A percentile compares a stretch with the other conserved stretches of the same genome.
These are phyloP conservation scores for Nemoura dubitans DNA, from an alignment of 2,888 invertebrate genomes.

Conservation along the genomic window DNA sequence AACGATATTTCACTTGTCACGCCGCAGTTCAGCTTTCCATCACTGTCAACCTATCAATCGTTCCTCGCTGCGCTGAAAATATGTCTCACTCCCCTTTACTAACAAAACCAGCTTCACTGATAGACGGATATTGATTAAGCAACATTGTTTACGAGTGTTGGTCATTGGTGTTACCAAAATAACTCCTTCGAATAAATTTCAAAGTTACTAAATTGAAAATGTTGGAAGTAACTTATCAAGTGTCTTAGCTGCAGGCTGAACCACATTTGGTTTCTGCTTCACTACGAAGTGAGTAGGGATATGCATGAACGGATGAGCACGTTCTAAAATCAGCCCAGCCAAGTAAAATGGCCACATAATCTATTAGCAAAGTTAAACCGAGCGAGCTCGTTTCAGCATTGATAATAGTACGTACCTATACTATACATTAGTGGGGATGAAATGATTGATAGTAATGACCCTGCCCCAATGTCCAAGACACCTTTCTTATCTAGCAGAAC, in stretches of 20 bases:
- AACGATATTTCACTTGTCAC: conserved; percentile 50
- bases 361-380: conserved; percentile 33
- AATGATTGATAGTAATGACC: conserved; percentile 40
- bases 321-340: conserved; percentile 5
- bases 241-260: neutral
- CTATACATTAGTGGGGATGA: conserved; percentile 25
- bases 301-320: neutral
- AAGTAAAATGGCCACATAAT: conserved; percentile 38
- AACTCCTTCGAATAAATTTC: neutral
- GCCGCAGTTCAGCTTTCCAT: conserved; percentile 46
- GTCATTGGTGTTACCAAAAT: neutral
- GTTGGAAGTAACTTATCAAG: neutral
- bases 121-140: conserved; percentile 36
- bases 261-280: neutral
- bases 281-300: neutral
- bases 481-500: conserved; percentile 40
- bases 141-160: conserved; percentile 26
- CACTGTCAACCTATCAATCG: conserved; percentile 50
- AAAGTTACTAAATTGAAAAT: neutral
- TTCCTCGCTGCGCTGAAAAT: conserved; percentile 40
- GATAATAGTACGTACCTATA: conserved; percentile 1
- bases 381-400: conserved; percentile 15
- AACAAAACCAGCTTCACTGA: conserved; percentile 18
- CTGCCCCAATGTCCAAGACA: conserved; percentile 38
- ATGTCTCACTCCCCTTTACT: neutral